A percentile compares a stretch with the other conserved stretches of the same genome.
Evolutionary conservation across 2,113 vertebrate species (phyloP).

Genomic region (Callaeas wilsoni): DNA sequence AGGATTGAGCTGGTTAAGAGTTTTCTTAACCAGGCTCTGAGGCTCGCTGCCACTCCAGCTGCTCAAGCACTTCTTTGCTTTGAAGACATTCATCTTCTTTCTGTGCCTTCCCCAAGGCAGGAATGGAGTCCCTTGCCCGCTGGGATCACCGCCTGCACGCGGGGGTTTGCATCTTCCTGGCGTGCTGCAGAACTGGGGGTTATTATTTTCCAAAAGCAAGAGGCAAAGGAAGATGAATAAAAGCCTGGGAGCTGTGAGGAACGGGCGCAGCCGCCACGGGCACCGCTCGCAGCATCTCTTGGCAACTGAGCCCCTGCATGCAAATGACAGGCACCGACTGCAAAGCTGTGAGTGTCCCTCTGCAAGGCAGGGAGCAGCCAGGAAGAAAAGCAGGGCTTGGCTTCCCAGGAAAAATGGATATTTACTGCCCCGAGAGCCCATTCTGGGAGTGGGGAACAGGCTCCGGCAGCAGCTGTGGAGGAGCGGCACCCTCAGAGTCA

Average conservation of each 20-base stretch:
- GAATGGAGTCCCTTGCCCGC: fast-evolving
- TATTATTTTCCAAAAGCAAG: background rate
- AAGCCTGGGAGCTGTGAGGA: background rate
- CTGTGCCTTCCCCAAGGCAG: background rate
- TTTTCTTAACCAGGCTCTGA: background rate
- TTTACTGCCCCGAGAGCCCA: fast-evolving
- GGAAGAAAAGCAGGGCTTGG: background rate
- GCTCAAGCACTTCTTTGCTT: background rate
- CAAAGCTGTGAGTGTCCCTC: conserved; percentile 1
- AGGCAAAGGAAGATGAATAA: background rate
- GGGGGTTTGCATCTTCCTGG: background rate
- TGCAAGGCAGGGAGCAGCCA: background rate
- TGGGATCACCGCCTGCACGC: background rate
- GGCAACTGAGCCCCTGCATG: conserved; percentile 56
- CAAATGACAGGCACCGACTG: conserved; percentile 21
- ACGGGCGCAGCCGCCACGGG: background rate
- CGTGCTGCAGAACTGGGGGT: background rate
- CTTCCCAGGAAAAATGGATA: background rate
- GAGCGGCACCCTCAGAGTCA: background rate
- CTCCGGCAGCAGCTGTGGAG: background rate
- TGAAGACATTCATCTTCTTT: background rate
- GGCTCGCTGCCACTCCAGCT: background rate
- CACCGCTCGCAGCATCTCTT: conserved; percentile 26
- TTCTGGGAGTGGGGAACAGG: background rate
- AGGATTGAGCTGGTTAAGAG: background rate